Evolutionary conservation across 1,140 invertebrate species (phyloP).

Genomic region (Cataglyphis hispanica): DNA sequence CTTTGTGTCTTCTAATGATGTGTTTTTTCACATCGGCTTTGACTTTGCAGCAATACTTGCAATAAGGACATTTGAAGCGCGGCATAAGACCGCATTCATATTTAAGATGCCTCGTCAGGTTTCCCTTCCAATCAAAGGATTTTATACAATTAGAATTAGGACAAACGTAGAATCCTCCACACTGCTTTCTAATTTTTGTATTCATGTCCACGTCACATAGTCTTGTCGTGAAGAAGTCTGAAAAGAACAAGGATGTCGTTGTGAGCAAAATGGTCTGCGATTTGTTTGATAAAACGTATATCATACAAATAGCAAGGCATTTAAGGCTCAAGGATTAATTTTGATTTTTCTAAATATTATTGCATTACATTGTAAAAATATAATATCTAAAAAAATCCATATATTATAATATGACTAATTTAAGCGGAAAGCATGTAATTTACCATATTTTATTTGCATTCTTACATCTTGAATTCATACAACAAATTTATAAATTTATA

Average conservation of each 20-base stretch:
- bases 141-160: constrained; percentile 80
- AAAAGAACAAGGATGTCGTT: constrained; percentile 42
- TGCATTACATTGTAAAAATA: neutral
- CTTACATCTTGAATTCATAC: constrained; percentile 5
- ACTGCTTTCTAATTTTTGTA: neutral
- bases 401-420: neutral
- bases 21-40: constrained; percentile 76
- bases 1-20: constrained; percentile 67
- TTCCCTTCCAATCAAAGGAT: constrained; percentile 84
- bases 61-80: constrained; percentile 84
- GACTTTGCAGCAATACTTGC: constrained; percentile 77
- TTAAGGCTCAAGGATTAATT: neutral
- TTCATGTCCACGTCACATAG: neutral
- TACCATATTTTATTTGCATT: constrained; percentile 14
- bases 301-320: neutral
- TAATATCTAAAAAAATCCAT: neutral
- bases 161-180: constrained; percentile 41
- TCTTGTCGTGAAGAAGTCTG: constrained; percentile 4
- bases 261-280: neutral
- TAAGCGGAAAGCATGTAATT: neutral
- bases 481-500: no score
- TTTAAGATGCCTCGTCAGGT: constrained; percentile 84
- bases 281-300: neutral
- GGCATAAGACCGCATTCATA: constrained; percentile 85
- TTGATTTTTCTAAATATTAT: neutral